Conservation (phyloP, 2,113 vertebrate species). For the Thermophis baileyi region DNA sequence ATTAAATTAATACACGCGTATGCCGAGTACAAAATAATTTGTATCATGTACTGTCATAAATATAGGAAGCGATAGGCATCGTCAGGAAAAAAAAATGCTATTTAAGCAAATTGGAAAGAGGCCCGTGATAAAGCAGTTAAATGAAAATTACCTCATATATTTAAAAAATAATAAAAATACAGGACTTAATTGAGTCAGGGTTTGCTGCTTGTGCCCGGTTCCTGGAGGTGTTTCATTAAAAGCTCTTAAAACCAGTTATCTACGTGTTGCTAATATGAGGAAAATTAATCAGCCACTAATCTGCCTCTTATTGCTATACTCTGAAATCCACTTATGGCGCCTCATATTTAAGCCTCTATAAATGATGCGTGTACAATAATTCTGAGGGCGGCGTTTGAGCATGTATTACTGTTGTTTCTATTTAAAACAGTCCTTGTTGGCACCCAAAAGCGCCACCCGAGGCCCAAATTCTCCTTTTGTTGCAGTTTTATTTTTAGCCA, state of each 20-base stretch:
- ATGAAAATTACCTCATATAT: neutral
- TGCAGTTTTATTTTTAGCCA: neutral
- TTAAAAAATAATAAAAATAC: slow-evolving; percentile 2
- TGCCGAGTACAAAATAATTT: slow-evolving; percentile 27
- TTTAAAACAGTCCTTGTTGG: neutral
- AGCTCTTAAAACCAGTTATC: slow-evolving; percentile 24
- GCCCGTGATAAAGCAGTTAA: slow-evolving; percentile 39
- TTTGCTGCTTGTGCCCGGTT: slow-evolving; percentile 19
- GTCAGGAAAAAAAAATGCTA: slow-evolving; percentile 13
- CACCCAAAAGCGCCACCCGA: neutral
- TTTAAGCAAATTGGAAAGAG: slow-evolving; percentile 47
- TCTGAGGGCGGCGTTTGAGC: neutral
- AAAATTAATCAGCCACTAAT: slow-evolving; percentile 28
- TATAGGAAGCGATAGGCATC: slow-evolving; percentile 3
- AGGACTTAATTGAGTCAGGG: slow-evolving; percentile 41
- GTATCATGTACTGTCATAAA: slow-evolving; percentile 31
- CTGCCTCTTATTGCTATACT: neutral
- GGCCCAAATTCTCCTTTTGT: neutral
- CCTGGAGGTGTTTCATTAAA: slow-evolving; percentile 39
- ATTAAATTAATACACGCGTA: slow-evolving; percentile 8
- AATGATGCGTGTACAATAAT: slow-evolving; percentile 3
- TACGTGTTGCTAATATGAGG: neutral
- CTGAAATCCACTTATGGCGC: slow-evolving; percentile 8
- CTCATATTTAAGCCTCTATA: neutral
- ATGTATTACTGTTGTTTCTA: neutral